phyloP scores from a whole-genome alignment of 2,888 invertebrate genomes.

The Pantelozetes paolii region DNA sequence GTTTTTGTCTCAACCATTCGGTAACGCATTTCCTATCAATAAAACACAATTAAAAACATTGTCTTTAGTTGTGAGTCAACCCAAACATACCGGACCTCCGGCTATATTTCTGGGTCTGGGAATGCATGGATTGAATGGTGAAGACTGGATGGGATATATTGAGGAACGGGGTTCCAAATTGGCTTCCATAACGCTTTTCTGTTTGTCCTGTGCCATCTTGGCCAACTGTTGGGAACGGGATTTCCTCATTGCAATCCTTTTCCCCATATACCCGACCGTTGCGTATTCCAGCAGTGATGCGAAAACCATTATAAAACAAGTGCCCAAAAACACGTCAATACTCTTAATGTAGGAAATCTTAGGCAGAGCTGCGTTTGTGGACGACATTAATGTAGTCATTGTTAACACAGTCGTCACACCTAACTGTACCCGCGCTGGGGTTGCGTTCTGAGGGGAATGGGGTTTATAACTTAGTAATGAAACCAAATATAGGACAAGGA shows the following conservation, averaged over 20 bases:
- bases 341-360: constrained; percentile 54
- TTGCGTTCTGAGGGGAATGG: constrained; percentile 45
- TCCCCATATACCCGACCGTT: constrained; percentile 49
- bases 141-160: constrained; percentile 16
- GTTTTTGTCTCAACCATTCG: constrained; percentile 35
- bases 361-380: constrained; percentile 53
- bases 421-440: constrained; percentile 49
- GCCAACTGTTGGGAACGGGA: constrained; percentile 47
- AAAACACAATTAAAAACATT: not conserved
- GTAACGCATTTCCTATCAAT: constrained; percentile 32
- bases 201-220: constrained; percentile 46
- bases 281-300: constrained; percentile 53
- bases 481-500: too few species aligned
- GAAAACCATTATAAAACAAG: constrained; percentile 55
- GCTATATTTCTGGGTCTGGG: constrained; percentile 21
- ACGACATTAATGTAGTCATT: constrained; percentile 52
- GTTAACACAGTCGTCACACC: constrained; percentile 50
- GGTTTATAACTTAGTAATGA: not conserved
- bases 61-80: not conserved
- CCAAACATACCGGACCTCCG: constrained; percentile 7
- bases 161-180: constrained; percentile 17
- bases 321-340: constrained; percentile 54
- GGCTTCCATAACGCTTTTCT: constrained; percentile 30
- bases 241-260: constrained; percentile 49
- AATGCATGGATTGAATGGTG: constrained; percentile 16